Evolutionary conservation across 2,888 invertebrate genomes (phyloP).

Genomic region (Odontocolon sp.): DNA sequence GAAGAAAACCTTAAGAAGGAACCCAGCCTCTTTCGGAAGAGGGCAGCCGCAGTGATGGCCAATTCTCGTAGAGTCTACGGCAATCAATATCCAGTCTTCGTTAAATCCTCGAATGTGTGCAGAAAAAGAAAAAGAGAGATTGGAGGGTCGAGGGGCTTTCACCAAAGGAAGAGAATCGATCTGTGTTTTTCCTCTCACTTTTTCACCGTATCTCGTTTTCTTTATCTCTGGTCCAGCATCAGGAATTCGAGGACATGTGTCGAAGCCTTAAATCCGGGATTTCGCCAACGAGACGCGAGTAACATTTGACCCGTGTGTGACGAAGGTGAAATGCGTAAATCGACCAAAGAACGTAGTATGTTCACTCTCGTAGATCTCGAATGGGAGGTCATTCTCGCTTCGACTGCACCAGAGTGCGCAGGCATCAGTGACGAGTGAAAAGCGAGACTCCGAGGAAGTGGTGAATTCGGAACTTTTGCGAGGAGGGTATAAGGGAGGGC

Average conservation of each 20-base stretch:
- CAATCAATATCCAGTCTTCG: slow-evolving; percentile 49
- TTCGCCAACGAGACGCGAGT: slow-evolving; percentile 9
- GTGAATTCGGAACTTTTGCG: slow-evolving; percentile 27
- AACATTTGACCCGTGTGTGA: slow-evolving; percentile 29
- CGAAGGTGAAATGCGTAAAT: neutral
- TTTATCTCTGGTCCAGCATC: slow-evolving; percentile 12
- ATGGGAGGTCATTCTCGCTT: too few species aligned
- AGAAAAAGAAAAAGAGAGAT: neutral
- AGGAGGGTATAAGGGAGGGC: too few species aligned
- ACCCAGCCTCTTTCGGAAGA: too few species aligned
- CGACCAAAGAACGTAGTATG: neutral
- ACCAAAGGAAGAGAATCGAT: slow-evolving; percentile 22
- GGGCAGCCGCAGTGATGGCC: neutral
- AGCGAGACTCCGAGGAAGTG: neutral
- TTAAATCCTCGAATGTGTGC: slow-evolving; percentile 39
- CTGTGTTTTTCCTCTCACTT: neutral
- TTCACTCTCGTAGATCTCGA: slow-evolving; percentile 9
- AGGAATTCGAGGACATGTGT: slow-evolving; percentile 52
- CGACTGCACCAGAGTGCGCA: neutral
- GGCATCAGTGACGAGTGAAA: slow-evolving; percentile 19
- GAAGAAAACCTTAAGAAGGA: slow-evolving; percentile 2
- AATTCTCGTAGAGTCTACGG: neutral
- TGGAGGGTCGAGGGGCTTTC: slow-evolving; percentile 18
- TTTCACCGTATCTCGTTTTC: slow-evolving; percentile 13
- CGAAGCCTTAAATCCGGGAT: slow-evolving; percentile 56